Conservation (phyloP, 1,140 invertebrate species). For the Brachionus calyciflorus region DNA sequence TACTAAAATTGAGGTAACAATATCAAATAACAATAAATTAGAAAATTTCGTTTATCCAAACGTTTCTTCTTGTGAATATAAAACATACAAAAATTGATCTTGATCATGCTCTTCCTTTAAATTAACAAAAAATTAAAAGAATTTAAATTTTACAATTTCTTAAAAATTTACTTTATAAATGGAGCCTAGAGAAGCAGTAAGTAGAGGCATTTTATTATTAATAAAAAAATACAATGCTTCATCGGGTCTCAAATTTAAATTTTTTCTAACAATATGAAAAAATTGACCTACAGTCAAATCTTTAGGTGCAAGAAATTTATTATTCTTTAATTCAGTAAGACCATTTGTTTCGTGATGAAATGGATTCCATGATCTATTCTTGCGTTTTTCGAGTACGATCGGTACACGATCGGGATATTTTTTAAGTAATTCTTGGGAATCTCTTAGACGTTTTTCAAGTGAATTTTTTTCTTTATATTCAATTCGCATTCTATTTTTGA, state of each 20-base stretch:
- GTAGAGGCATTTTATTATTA: slow-evolving; percentile 11
- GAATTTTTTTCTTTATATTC: slow-evolving; percentile 1
- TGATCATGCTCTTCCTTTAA: slow-evolving; percentile 21
- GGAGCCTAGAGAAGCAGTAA: neutral
- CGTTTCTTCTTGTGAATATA: slow-evolving; percentile 8
- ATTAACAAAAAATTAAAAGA: neutral
- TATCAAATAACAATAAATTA: too few species aligned
- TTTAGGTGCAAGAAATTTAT: neutral
- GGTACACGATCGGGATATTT: slow-evolving; percentile 21
- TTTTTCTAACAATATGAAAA: neutral
- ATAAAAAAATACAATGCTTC: slow-evolving; percentile 4
- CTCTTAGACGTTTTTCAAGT: neutral
- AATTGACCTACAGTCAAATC: slow-evolving; percentile 18
- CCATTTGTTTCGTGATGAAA: neutral
- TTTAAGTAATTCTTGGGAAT: neutral
- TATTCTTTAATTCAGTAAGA: neutral
- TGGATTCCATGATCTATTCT: neutral
- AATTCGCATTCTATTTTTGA: slow-evolving; percentile 13
- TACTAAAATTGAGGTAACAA: too few species aligned
- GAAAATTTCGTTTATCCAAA: slow-evolving; percentile 40
- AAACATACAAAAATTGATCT: slow-evolving; percentile 8
- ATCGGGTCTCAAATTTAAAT: neutral
- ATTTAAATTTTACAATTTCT: neutral
- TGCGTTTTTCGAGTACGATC: neutral
- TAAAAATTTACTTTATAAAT: neutral